Conservation (phyloP, 2,113 vertebrate genomes). For the Sceloporus undulatus region DNA sequence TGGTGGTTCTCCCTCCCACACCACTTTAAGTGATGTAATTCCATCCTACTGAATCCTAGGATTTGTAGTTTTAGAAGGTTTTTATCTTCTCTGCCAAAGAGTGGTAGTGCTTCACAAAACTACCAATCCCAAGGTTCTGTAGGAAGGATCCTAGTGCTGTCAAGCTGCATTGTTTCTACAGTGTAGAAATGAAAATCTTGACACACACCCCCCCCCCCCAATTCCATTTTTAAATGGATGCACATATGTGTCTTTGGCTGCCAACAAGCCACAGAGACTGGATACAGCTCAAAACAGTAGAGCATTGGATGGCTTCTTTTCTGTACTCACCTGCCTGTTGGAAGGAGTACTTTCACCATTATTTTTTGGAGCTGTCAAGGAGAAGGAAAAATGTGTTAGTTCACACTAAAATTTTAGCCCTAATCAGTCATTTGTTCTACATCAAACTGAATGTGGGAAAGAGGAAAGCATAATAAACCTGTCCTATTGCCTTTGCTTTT, state of each 20-base stretch:
- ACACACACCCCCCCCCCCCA: not conserved
- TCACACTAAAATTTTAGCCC: constrained; percentile 1
- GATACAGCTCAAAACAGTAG: not conserved
- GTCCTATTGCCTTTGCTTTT: not conserved
- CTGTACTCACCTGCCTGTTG: constrained; percentile 87
- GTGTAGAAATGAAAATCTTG: too few relatives aligned
- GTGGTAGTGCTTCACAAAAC: too few relatives aligned
- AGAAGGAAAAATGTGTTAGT: constrained; percentile 18
- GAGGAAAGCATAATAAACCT: not conserved
- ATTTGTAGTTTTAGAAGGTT: too few relatives aligned
- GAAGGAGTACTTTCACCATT: constrained; percentile 82
- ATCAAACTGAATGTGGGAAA: not conserved
- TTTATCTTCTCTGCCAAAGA: not conserved
- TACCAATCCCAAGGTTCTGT: too few relatives aligned
- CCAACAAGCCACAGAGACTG: not conserved
- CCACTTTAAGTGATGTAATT: too few relatives aligned
- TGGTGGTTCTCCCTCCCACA: not conserved
- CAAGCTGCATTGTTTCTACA: too few relatives aligned
- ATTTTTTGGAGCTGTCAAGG: constrained; percentile 80
- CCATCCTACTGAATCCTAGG: too few relatives aligned
- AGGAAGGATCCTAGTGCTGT: too few relatives aligned
- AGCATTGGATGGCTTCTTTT: constrained; percentile 20
- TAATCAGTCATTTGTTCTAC: too few relatives aligned
- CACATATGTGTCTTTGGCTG: not conserved
- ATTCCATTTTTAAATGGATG: not conserved